Percentiles rank a stretch among this genome's conserved stretches.
Evolutionary conservation across 2,113 vertebrate species (phyloP).

Genomic region (Colaptes auratus): DNA sequence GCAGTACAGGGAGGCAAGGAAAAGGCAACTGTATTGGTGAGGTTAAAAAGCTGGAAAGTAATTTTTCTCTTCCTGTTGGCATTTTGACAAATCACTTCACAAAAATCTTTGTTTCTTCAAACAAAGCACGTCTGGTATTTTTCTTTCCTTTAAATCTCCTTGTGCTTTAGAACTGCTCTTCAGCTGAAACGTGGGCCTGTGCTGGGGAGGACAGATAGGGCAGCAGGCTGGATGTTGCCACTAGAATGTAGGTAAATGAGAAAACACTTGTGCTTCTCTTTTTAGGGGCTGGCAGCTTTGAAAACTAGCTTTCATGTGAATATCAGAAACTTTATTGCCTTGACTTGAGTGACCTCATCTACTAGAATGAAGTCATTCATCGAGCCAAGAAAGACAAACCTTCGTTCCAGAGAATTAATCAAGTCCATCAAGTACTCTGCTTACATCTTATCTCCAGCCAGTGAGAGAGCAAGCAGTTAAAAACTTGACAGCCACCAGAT

Average conservation of each 20-base stretch:
- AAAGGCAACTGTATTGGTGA: not conserved
- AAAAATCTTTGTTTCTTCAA: slow-evolving; percentile 32
- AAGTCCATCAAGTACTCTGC: slow-evolving; percentile 83
- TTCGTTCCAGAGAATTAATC: slow-evolving; percentile 91
- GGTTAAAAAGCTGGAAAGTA: not conserved
- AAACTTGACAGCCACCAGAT: slow-evolving; percentile 86
- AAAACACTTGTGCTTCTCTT: slow-evolving; percentile 72
- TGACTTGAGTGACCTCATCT: slow-evolving; percentile 90
- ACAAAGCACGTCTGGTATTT: not conserved
- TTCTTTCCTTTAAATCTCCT: not conserved
- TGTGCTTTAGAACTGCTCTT: not conserved
- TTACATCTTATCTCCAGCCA: slow-evolving; percentile 82
- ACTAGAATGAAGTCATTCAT: slow-evolving; percentile 92
- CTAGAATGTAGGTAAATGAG: slow-evolving; percentile 55
- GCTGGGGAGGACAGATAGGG: not conserved
- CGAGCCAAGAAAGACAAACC: slow-evolving; percentile 88
- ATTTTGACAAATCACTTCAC: slow-evolving; percentile 20
- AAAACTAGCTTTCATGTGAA: slow-evolving; percentile 84
- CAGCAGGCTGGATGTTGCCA: not conserved
- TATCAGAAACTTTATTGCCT: slow-evolving; percentile 88
- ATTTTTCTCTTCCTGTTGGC: slow-evolving; percentile 32
- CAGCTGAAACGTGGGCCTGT: not conserved
- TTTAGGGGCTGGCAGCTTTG: slow-evolving; percentile 70
- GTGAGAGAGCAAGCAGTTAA: slow-evolving; percentile 79
- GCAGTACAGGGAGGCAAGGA: accelerated